Base-by-base conservation (phyloP, 2,888 invertebrate species). In the Aporophyla nigra region DNA sequence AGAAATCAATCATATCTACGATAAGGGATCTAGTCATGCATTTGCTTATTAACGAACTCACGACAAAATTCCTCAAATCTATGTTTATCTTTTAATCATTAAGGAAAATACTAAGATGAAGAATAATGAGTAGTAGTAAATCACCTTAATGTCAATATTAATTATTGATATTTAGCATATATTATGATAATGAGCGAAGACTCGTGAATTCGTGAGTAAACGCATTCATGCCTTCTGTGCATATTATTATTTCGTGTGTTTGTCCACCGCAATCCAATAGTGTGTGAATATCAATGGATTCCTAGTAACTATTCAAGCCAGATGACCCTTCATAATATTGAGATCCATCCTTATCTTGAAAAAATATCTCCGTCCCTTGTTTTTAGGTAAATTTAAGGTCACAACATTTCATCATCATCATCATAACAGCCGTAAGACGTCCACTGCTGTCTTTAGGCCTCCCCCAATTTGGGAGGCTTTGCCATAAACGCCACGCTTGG, bases 141-240 rank as follows among this genome's bases (percentile, higher is more conserved):
- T 67, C 51, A 67, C 7, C 58, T 67, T 54, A 49, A 59, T 27
- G 56, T 74, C 33, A 75, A 76, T 82, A 65, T 75, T 78, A 54
- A 75, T 62, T 19, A 75, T 78, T 75, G 33, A 76, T 62, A 53
- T 74, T 66, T 66, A 14, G 10, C 33, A 51, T 82, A 66, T 4
- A 62, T 56, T 75, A 82, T 75, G 46, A 33, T 43, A 74, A 80
- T 74, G 51, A 73, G 10, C 0, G 14, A n/a, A 3, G 10, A n/a
- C 14, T 75, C 43, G 24, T 66, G 54, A 74, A 61, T 24, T 66
- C 66, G 61, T 75, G 82, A 56, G 49, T 33, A 40, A 14, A 19
- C 12, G 24, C 49, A 81, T 56, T 56, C 58, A 80, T 78, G 77
- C 43, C 58, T 80, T 63, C 12, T 19, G 43, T 5, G 43, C 24